Base-by-base conservation (phyloP, 2,888 invertebrate species). In the Ornithoptera priamus region DNA sequence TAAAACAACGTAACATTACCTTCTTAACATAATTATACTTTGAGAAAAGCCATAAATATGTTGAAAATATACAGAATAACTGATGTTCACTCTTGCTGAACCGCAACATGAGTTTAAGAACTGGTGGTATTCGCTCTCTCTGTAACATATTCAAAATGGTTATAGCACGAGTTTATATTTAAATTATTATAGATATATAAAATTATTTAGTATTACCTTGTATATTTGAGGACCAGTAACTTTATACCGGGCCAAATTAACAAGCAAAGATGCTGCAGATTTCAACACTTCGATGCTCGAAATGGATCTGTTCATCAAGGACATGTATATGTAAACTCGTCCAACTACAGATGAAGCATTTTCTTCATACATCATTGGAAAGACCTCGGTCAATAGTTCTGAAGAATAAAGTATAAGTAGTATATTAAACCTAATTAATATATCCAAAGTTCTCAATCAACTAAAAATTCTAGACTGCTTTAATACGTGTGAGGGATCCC, bases 71-170 rank as follows among this genome's bases (percentile, higher is more conserved):
- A 75, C 94, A 94, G 76, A 95, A 95, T 67, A 95, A 84, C 61
- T 93, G 90, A 7, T 92, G 90, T 76, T 96, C 95, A 76, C 94
- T 95, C 77, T 94, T 95, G 78, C 95, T 95, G 88, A 94, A 95
- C 68, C 95, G 93, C 82, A 93, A 86, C 92, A 96, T 92, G 80
- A 95, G 93, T 77, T 94, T 94, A 58, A 96, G 85, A 62, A 96
- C 87, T 1, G 93, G 93, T 39, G 94, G 88, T 24, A 96, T 92
- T 65, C 94, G 93, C 56, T 94, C 89, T 74, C 94, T 93, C 92
- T 93, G 83, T 6, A 86, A 87, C 36, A 74, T 50, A 50, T 30
- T 30, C 18, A 50, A 50, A 50, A 50, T 15, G 2, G 62, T 67
- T 30, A 62, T 30, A 30, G 30, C 58, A 39, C 10, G 7, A 10